These are phyloP conservation scores for Drosophila orosa DNA, from an alignment of 1,140 invertebrate species.

Conservation along the genomic window DNA sequence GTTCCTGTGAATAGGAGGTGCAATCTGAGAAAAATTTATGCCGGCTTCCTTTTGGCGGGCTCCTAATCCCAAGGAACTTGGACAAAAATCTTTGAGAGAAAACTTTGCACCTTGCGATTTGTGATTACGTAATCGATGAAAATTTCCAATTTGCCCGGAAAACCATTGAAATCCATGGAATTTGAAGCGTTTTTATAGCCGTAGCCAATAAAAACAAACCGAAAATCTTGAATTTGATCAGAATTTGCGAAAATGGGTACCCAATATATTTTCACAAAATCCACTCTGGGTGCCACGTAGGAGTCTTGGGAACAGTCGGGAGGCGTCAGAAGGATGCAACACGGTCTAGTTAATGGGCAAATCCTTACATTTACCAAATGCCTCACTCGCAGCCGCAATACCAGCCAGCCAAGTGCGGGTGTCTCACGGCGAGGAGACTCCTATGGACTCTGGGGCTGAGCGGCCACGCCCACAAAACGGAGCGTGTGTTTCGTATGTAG, in stretches of 20 bases:
- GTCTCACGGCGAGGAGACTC: slow-evolving; percentile 66
- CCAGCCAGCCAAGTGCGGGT: slow-evolving; percentile 45
- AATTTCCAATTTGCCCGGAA: slow-evolving; percentile 57
- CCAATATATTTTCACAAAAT: slow-evolving; percentile 85
- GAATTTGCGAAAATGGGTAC: slow-evolving; percentile 91
- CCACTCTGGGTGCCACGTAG: slow-evolving; percentile 59
- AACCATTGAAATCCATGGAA: slow-evolving; percentile 47
- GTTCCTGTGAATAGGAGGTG: slow-evolving; percentile 10
- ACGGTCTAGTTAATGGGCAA: slow-evolving; percentile 43
- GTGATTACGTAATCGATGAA: slow-evolving; percentile 82
- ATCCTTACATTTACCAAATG: slow-evolving; percentile 48
- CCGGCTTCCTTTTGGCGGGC: slow-evolving; percentile 50
- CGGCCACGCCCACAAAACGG: slow-evolving; percentile 73
- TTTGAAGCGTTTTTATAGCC: slow-evolving; percentile 61
- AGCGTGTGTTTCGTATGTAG: slow-evolving; percentile 29
- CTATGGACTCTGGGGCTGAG: slow-evolving; percentile 40
- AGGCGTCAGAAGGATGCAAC: slow-evolving; percentile 75
- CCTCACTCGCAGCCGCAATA: slow-evolving; percentile 19
- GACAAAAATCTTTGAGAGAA: slow-evolving; percentile 47
- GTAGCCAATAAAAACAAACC: slow-evolving; percentile 70
- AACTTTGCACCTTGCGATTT: slow-evolving; percentile 69
- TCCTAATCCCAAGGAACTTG: slow-evolving; percentile 40
- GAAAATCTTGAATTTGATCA: slow-evolving; percentile 85
- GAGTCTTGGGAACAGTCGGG: slow-evolving; percentile 42
- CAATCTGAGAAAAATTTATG: not conserved